Evolutionary conservation across 2,113 vertebrate species (phyloP).

Genomic region (Tragelaphus strepsiceros): DNA sequence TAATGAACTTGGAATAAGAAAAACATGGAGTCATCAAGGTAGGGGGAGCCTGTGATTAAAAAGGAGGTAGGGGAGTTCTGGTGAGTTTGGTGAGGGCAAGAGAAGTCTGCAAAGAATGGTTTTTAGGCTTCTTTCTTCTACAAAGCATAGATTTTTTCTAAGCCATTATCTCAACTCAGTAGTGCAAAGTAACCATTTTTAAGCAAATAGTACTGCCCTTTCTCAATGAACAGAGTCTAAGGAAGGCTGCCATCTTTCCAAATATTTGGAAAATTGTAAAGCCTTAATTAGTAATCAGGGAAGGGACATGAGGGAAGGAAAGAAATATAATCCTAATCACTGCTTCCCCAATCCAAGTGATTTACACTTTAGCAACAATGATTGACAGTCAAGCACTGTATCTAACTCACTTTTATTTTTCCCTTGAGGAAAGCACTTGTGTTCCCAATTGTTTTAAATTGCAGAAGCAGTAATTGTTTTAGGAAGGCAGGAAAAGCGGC

Average conservation of each 20-base stretch:
- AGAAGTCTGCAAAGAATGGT: background rate
- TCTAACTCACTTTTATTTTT: constrained; percentile 64
- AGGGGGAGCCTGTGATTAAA: background rate
- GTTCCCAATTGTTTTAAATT: constrained; percentile 66
- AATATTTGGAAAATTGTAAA: constrained; percentile 55
- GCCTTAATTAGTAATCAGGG: constrained; percentile 46
- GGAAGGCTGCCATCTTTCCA: background rate
- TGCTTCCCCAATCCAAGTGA: constrained; percentile 37
- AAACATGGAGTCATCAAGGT: background rate
- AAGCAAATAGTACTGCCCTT: constrained; percentile 18
- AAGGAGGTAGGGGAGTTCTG: background rate
- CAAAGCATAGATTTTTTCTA: background rate
- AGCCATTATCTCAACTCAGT: background rate
- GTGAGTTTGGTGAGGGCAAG: background rate
- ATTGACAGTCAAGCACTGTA: constrained; percentile 63
- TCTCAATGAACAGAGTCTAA: background rate
- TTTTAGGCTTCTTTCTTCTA: background rate
- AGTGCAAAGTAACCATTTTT: constrained; percentile 25
- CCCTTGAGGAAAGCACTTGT: constrained; percentile 53
- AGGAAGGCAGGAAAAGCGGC: constrained; percentile 33
- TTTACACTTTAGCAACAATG: constrained; percentile 60
- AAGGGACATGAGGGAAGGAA: background rate
- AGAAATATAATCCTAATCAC: constrained; percentile 26
- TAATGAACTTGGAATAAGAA: background rate
- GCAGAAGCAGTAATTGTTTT: constrained; percentile 50